A percentile compares a stretch with the other conserved stretches of the same genome.
These are phyloP conservation scores for Aurelia sp. DNA, from an alignment of 30 jellyfish, hydroid and myxozoan genomes.

Conservation along the genomic window DNA sequence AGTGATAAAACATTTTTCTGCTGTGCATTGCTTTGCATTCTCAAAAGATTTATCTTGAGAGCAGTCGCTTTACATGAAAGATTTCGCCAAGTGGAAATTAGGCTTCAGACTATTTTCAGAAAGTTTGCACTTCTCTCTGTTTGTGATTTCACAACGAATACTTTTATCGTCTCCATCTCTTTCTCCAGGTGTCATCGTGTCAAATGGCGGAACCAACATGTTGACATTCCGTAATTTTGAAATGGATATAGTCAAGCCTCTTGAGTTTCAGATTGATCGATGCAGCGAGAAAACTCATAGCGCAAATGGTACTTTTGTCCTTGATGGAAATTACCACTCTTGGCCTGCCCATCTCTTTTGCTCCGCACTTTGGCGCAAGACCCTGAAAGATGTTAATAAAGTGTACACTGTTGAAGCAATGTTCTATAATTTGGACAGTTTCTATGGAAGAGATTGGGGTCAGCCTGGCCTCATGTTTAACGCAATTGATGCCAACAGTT, in stretches of 20 bases:
- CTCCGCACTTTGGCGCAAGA: neutral
- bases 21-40: too few species aligned
- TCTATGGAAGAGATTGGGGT: slow-evolving; percentile 73
- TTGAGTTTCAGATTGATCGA: slow-evolving; percentile 32
- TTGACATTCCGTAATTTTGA: slow-evolving; percentile 68
- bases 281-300: slow-evolving; percentile 73
- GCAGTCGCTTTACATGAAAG: too few species aligned
- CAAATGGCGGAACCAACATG: slow-evolving; percentile 38
- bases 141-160: too few species aligned
- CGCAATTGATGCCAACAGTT: slow-evolving; percentile 39
- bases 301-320: slow-evolving; percentile 48
- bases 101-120: too few species aligned
- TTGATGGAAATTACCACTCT: slow-evolving; percentile 28
- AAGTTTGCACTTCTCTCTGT: too few species aligned
- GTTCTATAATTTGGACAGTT: slow-evolving; percentile 64
- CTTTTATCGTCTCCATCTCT: too few species aligned
- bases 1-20: too few species aligned
- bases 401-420: slow-evolving; percentile 41
- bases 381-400: neutral
- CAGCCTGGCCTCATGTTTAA: slow-evolving; percentile 65
- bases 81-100: too few species aligned
- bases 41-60: too few species aligned
- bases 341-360: slow-evolving; percentile 9
- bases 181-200: neutral
- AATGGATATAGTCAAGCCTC: slow-evolving; percentile 34